These are phyloP conservation scores for Zaprionus africanus DNA, from an alignment of 1,140 invertebrate genomes.

Conservation along the genomic window DNA sequence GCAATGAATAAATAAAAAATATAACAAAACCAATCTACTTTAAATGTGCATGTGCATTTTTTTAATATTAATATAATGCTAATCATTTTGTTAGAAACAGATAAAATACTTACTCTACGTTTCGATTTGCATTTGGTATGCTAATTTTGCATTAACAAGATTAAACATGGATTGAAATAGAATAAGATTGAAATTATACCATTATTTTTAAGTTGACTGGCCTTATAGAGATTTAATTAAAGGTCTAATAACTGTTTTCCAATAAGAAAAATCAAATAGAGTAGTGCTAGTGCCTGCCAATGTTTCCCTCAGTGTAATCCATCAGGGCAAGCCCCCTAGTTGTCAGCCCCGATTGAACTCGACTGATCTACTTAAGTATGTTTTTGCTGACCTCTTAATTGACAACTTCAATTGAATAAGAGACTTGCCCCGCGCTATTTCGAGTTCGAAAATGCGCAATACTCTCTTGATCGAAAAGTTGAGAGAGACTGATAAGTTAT, in stretches of 20 bases:
- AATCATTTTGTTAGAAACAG: no score
- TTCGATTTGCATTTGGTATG: background rate
- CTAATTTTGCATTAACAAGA: background rate
- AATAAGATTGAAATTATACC: background rate
- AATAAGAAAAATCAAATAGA: background rate
- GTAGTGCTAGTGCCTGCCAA: background rate
- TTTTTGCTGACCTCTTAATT: conserved; percentile 42
- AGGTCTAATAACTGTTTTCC: background rate
- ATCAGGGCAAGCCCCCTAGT: background rate
- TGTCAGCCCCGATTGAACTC: background rate
- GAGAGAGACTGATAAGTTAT: conserved; percentile 28
- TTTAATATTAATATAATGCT: no score
- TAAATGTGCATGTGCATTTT: background rate
- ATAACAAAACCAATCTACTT: background rate
- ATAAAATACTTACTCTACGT: no score
- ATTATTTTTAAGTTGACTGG: background rate
- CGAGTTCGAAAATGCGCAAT: conserved; percentile 26
- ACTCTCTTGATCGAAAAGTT: background rate
- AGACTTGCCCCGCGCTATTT: conserved; percentile 11
- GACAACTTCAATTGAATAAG: conserved; percentile 38
- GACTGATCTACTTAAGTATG: background rate
- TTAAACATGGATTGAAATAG: background rate
- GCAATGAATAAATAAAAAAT: background rate
- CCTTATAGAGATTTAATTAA: no score
- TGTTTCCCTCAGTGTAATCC: background rate